Evolutionary conservation across 2,888 invertebrate genomes (phyloP), one percentile per base, ranked within the genome.

Genomic region (Coecobrya sp.): DNA sequence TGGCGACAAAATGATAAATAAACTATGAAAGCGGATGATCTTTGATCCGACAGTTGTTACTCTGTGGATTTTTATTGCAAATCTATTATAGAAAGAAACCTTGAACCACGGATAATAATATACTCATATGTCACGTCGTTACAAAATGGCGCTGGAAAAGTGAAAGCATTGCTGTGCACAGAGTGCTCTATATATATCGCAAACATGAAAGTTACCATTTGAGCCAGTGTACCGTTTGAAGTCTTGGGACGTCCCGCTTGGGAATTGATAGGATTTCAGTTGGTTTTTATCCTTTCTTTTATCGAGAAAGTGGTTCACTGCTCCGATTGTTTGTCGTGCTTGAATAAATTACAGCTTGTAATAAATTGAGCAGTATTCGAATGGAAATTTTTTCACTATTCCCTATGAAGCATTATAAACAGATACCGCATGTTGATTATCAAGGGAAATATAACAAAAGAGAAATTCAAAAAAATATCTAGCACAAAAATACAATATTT

Each of bases 171-270:
- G 36, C 36, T 36, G 55, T 55, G 62, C 25, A 62, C 27, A 19
- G 10, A 3, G 19, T 59, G 3, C 7, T 19, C n/a, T n/a, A 59
- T 19, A 19, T 62, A 1, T 27, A 59, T 52, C 27, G 76, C 49
- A 16, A 45, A 52, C 25, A 59, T 19, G 30, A 19, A 82, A 52
- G 27, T n/a, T 42, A 59, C 82, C 59, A 42, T 22, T n/a, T 19
- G 27, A 36, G 82, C 11, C 10, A 36, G 19, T 27, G 55, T 27
- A 49, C 27, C 22, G 79, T 82, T 84, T 52, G 52, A 85, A 81
- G 86, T 55, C 55, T 86, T 36, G 91, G 91, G 91, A 91, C 91
- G 91, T 91, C 91, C 91, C 91, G 79, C 81, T 0, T 79, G 91
- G 91, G 91, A 91, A 90, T 91, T 91, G 79, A 79, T 79, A 68